These are phyloP conservation scores for Habropoda laboriosa DNA, from an alignment of 1,140 invertebrate genomes.

Conservation along the genomic window DNA sequence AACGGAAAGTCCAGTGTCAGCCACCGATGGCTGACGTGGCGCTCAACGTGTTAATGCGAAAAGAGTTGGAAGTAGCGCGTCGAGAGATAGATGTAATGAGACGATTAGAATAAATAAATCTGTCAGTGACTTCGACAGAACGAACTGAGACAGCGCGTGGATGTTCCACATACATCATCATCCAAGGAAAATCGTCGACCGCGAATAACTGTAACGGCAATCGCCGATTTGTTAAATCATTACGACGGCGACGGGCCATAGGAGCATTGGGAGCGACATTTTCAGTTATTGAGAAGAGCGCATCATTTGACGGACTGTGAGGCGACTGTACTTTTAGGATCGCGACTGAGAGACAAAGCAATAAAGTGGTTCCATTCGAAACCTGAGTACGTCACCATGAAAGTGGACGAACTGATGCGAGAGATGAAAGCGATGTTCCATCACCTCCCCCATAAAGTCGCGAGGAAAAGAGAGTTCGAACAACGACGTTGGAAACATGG, in stretches of 20 bases:
- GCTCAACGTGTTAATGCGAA: no score
- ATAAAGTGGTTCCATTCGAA: conserved; percentile 11
- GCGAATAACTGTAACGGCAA: background rate
- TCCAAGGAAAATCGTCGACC: background rate
- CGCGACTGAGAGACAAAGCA: background rate
- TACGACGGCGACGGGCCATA: background rate
- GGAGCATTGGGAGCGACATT: background rate
- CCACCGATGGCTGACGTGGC: no score
- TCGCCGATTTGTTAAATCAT: background rate
- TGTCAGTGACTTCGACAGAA: background rate
- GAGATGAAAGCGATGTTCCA: background rate
- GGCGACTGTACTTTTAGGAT: background rate
- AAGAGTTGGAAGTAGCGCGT: background rate
- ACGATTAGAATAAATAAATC: background rate
- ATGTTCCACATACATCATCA: background rate
- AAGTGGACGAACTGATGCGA: background rate
- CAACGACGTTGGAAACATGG: background rate
- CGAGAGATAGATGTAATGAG: background rate
- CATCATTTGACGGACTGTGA: background rate
- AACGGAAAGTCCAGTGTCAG: no score
- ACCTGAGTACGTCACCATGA: background rate
- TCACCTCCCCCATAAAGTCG: background rate
- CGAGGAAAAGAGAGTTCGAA: background rate
- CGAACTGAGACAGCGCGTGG: background rate
- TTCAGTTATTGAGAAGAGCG: background rate